phyloP scores from a whole-genome alignment of 1,140 invertebrate species.

The Manduca sexta region DNA sequence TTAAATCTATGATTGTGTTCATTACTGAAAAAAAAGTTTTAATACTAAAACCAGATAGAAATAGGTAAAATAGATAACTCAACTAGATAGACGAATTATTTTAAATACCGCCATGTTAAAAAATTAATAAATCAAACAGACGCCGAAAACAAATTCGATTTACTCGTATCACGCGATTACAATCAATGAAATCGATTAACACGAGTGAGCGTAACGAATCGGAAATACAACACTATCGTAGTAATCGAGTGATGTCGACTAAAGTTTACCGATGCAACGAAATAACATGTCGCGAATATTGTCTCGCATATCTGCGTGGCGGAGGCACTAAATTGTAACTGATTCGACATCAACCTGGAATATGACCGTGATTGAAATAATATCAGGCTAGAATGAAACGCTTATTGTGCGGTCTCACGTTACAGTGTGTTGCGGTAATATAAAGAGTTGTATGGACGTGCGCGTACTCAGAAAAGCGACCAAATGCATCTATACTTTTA shows the following conservation, averaged over 20 bases:
- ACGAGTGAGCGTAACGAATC: too few relatives aligned
- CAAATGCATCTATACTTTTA: too few relatives aligned
- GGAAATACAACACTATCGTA: too few relatives aligned
- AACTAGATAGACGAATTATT: neutral
- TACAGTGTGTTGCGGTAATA: conserved; percentile 18
- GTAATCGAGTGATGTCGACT: neutral
- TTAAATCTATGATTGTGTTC: conserved; percentile 1
- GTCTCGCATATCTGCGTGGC: conserved; percentile 27
- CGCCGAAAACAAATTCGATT: neutral
- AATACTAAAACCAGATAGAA: too few relatives aligned
- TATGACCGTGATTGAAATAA: conserved; percentile 29
- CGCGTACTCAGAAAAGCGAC: too few relatives aligned
- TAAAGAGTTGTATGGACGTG: too few relatives aligned
- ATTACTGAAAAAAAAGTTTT: too few relatives aligned
- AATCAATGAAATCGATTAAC: too few relatives aligned
- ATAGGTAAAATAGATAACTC: too few relatives aligned
- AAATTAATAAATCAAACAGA: neutral
- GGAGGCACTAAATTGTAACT: conserved; percentile 33
- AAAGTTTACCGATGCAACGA: conserved; percentile 25
- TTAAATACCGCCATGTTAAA: neutral
- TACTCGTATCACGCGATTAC: too few relatives aligned
- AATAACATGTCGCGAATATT: conserved; percentile 20
- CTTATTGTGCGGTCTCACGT: conserved; percentile 16
- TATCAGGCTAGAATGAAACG: conserved; percentile 5
- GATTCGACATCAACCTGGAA: conserved; percentile 39